Evolutionary conservation across 2,888 invertebrate genomes (phyloP).

Genomic region (Beris chalybata): DNA sequence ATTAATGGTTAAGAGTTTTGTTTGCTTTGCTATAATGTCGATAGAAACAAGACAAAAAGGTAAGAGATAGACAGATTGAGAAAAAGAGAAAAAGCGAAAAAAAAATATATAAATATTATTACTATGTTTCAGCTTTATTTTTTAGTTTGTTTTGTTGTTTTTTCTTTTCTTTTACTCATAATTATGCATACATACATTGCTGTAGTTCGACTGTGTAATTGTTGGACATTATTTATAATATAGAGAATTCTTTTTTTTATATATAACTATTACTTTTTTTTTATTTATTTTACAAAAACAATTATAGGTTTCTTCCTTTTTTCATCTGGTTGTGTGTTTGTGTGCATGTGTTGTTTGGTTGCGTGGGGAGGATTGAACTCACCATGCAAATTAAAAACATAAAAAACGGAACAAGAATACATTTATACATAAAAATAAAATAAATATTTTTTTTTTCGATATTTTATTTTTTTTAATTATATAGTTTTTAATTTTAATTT

Average conservation of each 20-base stretch:
- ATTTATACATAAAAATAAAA: slow-evolving; percentile 44
- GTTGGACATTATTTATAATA: slow-evolving; percentile 2
- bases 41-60: slow-evolving; percentile 27
- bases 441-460: slow-evolving; percentile 41
- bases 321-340: slow-evolving; percentile 5
- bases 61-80: slow-evolving; percentile 15
- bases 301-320: background rate
- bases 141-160: slow-evolving; percentile 11
- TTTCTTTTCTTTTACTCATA: slow-evolving; percentile 24
- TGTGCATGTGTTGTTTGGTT: too few relatives aligned
- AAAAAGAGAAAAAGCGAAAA: slow-evolving; percentile 21
- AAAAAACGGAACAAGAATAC: slow-evolving; percentile 43
- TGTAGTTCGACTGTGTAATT: slow-evolving; percentile 1
- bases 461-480: slow-evolving; percentile 38
- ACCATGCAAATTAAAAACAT: slow-evolving; percentile 36
- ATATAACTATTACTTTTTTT: background rate
- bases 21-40: slow-evolving; percentile 15
- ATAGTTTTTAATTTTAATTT: slow-evolving; percentile 28
- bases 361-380: background rate
- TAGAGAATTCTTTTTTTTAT: slow-evolving; percentile 3
- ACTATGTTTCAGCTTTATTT: slow-evolving; percentile 24
- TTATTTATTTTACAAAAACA: slow-evolving; percentile 23
- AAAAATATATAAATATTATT: slow-evolving; percentile 29
- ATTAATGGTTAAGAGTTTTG: slow-evolving; percentile 29
- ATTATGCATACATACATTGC: slow-evolving; percentile 28